Evolutionary conservation across 2,797 vertebrate species (phyloP).

Genomic region (Sebastiscus albofasciatus): DNA sequence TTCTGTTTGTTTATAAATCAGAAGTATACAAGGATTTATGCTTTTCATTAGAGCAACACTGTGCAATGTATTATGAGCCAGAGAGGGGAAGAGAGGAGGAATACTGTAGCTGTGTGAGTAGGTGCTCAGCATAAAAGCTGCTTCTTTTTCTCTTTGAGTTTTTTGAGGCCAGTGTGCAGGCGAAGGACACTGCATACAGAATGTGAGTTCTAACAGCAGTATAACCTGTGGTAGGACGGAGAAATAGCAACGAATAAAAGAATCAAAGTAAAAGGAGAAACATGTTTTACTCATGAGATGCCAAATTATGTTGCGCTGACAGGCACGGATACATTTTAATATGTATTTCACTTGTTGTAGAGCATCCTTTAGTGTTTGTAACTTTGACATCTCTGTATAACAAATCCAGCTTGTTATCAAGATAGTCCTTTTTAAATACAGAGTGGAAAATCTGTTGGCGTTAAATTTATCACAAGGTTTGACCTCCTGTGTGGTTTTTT

Average conservation of each 20-base stretch:
- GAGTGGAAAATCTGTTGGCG: neutral
- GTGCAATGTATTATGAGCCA: conserved; percentile 8
- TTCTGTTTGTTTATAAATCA: conserved; percentile 34
- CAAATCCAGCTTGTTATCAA: neutral
- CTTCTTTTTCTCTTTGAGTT: conserved; percentile 41
- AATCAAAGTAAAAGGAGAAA: conserved; percentile 11
- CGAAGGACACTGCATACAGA: conserved; percentile 49
- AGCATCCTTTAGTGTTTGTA: neutral
- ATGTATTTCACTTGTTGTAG: neutral
- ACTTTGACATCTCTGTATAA: neutral
- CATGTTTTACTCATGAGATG: neutral
- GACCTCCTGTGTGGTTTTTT: neutral
- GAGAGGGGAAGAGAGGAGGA: conserved; percentile 25
- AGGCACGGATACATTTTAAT: neutral
- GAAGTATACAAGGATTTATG: conserved; percentile 18
- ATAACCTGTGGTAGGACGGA: neutral
- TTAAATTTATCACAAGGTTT: neutral
- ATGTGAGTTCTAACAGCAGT: neutral
- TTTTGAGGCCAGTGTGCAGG: conserved; percentile 50
- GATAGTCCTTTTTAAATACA: neutral
- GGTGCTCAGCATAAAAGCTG: conserved; percentile 53
- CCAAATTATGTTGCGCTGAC: neutral
- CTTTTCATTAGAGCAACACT: conserved; percentile 43
- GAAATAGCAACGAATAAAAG: neutral
- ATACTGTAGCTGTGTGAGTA: conserved; percentile 43